Evolutionary conservation across 2,888 invertebrate genomes (phyloP).

Genomic region (Gari tellinella): DNA sequence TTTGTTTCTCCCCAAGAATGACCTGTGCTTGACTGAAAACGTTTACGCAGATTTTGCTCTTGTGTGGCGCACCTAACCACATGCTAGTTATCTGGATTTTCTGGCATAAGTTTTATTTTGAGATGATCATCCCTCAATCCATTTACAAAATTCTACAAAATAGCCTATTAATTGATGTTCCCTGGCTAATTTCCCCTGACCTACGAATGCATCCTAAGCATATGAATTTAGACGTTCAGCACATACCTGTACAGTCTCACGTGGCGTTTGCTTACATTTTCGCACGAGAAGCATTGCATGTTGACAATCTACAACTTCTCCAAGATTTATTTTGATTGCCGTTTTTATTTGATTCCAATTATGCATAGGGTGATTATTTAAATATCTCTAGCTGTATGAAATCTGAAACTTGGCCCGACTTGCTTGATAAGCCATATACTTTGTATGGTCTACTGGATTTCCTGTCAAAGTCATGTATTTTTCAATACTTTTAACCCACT

Average conservation of each 20-base stretch:
- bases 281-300: slow-evolving; percentile 33
- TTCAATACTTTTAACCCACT: slow-evolving; percentile 21
- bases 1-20: neutral
- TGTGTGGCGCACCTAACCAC: neutral
- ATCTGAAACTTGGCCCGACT: slow-evolving; percentile 29
- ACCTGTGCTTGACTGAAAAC: slow-evolving; percentile 29
- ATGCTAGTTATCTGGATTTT: slow-evolving; percentile 12
- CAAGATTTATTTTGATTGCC: slow-evolving; percentile 24
- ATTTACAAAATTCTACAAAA: slow-evolving; percentile 40
- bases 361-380: slow-evolving; percentile 1
- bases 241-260: slow-evolving; percentile 34
- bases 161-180: slow-evolving; percentile 24
- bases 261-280: slow-evolving; percentile 27
- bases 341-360: slow-evolving; percentile 9
- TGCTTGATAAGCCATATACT: slow-evolving; percentile 32
- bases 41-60: slow-evolving; percentile 37
- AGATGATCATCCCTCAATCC: slow-evolving; percentile 22
- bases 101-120: slow-evolving; percentile 38
- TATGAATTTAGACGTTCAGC: slow-evolving; percentile 27
- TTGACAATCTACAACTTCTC: slow-evolving; percentile 36
- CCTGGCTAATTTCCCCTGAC: slow-evolving; percentile 6
- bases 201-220: slow-evolving; percentile 35
- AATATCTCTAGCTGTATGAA: slow-evolving; percentile 35
- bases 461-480: slow-evolving; percentile 18
- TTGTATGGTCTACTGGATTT: neutral